phyloP scores from a whole-genome alignment of 2,888 invertebrate genomes.

The Agelastica alni region DNA sequence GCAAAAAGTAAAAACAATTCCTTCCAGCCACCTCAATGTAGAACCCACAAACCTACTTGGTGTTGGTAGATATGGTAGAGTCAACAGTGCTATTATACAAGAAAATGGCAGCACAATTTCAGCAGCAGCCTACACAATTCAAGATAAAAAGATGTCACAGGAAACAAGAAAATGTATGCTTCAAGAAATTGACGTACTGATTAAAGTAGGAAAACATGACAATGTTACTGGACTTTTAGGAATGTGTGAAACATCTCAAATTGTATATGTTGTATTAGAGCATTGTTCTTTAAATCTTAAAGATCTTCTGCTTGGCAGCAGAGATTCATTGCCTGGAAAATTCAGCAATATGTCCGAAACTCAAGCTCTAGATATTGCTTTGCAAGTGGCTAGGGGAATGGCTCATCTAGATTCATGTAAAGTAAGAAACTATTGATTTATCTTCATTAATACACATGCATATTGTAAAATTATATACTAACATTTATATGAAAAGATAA shows the following conservation, averaged over 20 bases:
- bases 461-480: too few relatives aligned
- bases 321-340: constrained; percentile 60
- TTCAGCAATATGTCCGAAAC: constrained; percentile 63
- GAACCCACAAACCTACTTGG: constrained; percentile 70
- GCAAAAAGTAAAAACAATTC: constrained; percentile 74
- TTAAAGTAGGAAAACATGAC: constrained; percentile 70
- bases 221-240: constrained; percentile 77
- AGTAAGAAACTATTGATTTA: too few relatives aligned
- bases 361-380: constrained; percentile 66
- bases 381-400: constrained; percentile 74
- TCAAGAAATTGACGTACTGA: constrained; percentile 73
- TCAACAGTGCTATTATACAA: constrained; percentile 71
- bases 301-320: constrained; percentile 68
- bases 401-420: constrained; percentile 69
- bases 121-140: constrained; percentile 69
- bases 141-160: constrained; percentile 59
- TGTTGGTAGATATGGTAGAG: constrained; percentile 77
- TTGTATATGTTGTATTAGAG: constrained; percentile 75
- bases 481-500: too few relatives aligned
- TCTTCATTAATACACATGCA: too few relatives aligned
- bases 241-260: constrained; percentile 77
- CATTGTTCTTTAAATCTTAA: constrained; percentile 70
- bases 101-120: constrained; percentile 63
- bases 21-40: constrained; percentile 72
- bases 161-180: constrained; percentile 58